phyloP scores from a whole-genome alignment of 2,113 vertebrate genomes.

The Bos indicus region DNA sequence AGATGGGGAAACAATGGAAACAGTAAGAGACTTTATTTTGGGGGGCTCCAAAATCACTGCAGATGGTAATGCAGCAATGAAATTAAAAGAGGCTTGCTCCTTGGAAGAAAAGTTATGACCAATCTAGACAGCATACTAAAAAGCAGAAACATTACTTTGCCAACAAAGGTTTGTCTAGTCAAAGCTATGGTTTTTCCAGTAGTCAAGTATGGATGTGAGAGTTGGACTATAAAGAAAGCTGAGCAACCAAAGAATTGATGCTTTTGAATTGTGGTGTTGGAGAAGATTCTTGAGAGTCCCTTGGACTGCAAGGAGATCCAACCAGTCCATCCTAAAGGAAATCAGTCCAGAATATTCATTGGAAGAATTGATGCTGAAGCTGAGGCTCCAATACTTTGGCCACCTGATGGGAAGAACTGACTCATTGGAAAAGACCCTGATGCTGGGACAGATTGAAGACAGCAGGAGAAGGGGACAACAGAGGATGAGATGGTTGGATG shows the following conservation, averaged over 20 bases:
- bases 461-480: not conserved
- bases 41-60: not conserved
- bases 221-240: not conserved
- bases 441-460: not conserved
- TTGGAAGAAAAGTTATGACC: not conserved
- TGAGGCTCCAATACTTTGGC: not conserved
- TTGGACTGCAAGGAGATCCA: not conserved
- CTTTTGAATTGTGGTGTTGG: not conserved
- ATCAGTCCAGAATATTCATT: not conserved
- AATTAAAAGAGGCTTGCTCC: not conserved
- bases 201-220: not conserved
- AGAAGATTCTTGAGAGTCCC: not conserved
- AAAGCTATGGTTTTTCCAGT: not conserved
- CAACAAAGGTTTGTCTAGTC: not conserved
- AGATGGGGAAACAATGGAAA: not conserved
- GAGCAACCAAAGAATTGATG: rapidly evolving
- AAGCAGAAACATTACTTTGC: not conserved
- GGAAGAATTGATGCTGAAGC: not conserved
- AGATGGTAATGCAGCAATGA: not conserved
- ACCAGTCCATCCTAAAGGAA: not conserved
- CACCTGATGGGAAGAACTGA: not conserved
- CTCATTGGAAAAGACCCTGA: not conserved
- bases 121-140: not conserved
- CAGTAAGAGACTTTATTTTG: not conserved
- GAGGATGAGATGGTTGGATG: not conserved